Percentiles rank a stretch among this genome's conserved stretches.
These are phyloP conservation scores for Oscheius sp. DNA, from an alignment of 2,888 invertebrate genomes.

Conservation along the genomic window DNA sequence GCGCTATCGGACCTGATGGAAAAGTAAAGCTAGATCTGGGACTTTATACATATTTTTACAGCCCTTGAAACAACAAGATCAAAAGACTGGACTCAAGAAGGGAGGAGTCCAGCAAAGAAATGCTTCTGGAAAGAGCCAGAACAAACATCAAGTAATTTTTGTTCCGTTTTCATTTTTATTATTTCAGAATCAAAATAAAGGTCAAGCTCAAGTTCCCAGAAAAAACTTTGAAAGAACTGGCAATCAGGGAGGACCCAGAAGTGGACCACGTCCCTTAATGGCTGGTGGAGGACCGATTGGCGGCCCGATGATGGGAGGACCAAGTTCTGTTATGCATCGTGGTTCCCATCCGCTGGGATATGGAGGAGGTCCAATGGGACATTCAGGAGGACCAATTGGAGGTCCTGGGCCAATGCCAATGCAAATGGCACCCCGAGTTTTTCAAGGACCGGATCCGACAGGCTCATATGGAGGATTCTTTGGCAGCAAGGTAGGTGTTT, in stretches of 20 bases:
- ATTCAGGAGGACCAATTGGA: not conserved
- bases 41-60: not conserved
- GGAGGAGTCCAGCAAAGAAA: conserved; percentile 2
- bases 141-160: not conserved
- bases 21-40: conserved; percentile 3
- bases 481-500: conserved; percentile 10
- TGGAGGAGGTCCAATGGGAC: conserved; percentile 10
- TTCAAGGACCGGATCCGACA: conserved; percentile 25
- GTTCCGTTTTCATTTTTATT: not conserved
- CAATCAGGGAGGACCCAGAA: not conserved
- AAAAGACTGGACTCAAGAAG: not conserved
- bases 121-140: not conserved
- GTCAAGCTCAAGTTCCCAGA: not conserved
- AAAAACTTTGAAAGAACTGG: not conserved
- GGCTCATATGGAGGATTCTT: conserved; percentile 28
- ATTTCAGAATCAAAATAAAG: not conserved
- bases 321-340: no score
- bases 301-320: conserved; percentile 17
- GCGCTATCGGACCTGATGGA: conserved; percentile 37
- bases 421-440: not conserved
- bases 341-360: no score
- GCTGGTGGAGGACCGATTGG: conserved; percentile 9
- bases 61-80: conserved; percentile 6
- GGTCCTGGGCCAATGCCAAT: not conserved
- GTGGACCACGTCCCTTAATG: not conserved